These are phyloP conservation scores for Euglossa dilemma DNA, from an alignment of 1,140 invertebrate species.

Conservation along the genomic window DNA sequence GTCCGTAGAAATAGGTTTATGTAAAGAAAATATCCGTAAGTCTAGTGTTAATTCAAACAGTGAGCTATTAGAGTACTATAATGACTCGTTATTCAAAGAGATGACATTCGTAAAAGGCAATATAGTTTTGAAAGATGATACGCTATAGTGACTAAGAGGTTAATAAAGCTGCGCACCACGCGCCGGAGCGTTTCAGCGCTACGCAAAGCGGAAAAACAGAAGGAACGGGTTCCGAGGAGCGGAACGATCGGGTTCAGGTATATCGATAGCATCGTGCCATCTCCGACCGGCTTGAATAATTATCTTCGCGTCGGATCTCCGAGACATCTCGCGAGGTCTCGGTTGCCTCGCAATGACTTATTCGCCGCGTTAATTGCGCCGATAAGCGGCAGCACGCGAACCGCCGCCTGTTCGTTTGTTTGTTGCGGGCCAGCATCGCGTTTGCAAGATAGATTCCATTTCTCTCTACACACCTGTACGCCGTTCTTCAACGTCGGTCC, in stretches of 20 bases:
- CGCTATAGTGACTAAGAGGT: too few species aligned
- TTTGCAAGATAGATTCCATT: not conserved
- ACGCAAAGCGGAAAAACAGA: constrained; percentile 28
- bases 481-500: not conserved
- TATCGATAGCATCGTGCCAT: not conserved
- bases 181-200: not conserved
- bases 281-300: not conserved
- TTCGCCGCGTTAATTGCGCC: constrained; percentile 34
- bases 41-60: too few species aligned
- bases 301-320: constrained; percentile 9
- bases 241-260: not conserved
- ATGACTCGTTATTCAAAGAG: too few species aligned
- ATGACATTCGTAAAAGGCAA: too few species aligned
- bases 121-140: too few species aligned
- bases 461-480: constrained; percentile 4
- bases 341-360: constrained; percentile 31
- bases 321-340: constrained; percentile 6
- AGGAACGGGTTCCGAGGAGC: not conserved
- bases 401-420: constrained; percentile 7
- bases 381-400: constrained; percentile 10
- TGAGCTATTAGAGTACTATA: too few species aligned
- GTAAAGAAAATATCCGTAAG: too few species aligned
- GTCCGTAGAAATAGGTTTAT: too few species aligned
- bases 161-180: not conserved
- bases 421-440: not conserved